Base-by-base conservation (phyloP, 2,888 invertebrate species). In the Drosophila gaucha region DNA sequence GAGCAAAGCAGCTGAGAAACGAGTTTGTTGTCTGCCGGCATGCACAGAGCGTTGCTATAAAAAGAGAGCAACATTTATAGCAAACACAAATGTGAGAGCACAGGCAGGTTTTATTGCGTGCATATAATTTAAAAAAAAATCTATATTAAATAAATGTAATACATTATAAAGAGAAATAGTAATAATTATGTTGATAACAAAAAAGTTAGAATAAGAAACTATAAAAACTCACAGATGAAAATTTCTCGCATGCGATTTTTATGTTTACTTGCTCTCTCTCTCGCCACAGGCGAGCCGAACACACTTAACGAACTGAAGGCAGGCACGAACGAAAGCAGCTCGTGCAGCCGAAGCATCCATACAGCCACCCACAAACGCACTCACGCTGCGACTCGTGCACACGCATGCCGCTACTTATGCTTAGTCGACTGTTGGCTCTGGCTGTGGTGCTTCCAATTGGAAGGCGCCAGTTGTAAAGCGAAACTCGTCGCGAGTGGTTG, bases 401-500 rank as follows among this genome's bases (percentile, higher is more conserved):
- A 71, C 63, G 76, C 77, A 76, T 72, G 59, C 77, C 72, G 54
- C 51, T 50, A 66, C 67, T 66, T 38, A 9, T 62, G 49, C 18
- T 47, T 26, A 28, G 62, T 60, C 35, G 22, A 28, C 38, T 20
- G 18, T 35, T 28, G 51, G 41, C 44, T 54, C 43, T 57, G 57
- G 8, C 67, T 67, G 58, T 44, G 47, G 44, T 55, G 74, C 67
- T 77, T 80, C 78, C 70, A 67, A 74, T 72, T 73, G 77, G 77
- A 77, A 73, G 77, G 76, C 59, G 64, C 66, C 88, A 89, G 87
- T 89, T 80, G 82, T 80, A 74, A 79, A 83, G 74, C 73, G 79
- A 78, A 78, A 67, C 77, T 88, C 85, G 80, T 74, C 76, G 77
- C 78, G 85, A 77, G 71, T 78, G 83, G 89, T 78, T 80, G 86